Evolutionary conservation across 2,797 vertebrate genomes (phyloP).

Genomic region (Manis javanica): DNA sequence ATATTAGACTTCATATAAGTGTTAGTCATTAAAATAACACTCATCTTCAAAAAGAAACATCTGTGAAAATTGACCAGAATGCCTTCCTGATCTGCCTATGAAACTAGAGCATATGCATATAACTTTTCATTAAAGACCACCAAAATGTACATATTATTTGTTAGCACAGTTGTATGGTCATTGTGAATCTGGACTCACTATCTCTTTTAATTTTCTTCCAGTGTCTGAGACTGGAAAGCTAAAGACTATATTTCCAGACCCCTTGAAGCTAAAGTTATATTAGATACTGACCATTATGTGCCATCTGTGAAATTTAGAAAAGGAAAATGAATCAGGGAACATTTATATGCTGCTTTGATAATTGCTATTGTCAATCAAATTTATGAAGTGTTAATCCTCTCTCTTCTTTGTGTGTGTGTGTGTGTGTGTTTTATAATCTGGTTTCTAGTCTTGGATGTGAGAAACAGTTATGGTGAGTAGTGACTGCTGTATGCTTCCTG

Average conservation of each 20-base stretch:
- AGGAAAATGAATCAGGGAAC: neutral
- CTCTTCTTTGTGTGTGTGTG: neutral
- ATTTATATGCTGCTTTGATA: neutral
- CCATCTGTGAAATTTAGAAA: neutral
- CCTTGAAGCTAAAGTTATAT: neutral
- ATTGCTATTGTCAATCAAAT: neutral
- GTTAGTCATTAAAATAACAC: neutral
- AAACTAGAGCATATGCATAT: neutral
- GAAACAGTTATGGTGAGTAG: neutral
- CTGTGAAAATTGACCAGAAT: neutral
- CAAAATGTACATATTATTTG: neutral
- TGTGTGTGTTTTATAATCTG: neutral
- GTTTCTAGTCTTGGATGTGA: neutral
- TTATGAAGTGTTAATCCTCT: neutral
- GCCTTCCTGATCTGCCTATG: neutral
- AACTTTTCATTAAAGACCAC: neutral
- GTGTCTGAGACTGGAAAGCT: neutral
- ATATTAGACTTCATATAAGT: neutral
- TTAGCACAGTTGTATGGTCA: neutral
- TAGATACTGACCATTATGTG: neutral
- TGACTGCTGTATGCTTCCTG: neutral
- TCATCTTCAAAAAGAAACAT: neutral
- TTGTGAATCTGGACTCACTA: neutral
- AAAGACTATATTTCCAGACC: neutral
- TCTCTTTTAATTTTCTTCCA: neutral